Evolutionary conservation across 2,113 vertebrate genomes (phyloP).

Genomic region (Gymnobelideus leadbeateri): DNA sequence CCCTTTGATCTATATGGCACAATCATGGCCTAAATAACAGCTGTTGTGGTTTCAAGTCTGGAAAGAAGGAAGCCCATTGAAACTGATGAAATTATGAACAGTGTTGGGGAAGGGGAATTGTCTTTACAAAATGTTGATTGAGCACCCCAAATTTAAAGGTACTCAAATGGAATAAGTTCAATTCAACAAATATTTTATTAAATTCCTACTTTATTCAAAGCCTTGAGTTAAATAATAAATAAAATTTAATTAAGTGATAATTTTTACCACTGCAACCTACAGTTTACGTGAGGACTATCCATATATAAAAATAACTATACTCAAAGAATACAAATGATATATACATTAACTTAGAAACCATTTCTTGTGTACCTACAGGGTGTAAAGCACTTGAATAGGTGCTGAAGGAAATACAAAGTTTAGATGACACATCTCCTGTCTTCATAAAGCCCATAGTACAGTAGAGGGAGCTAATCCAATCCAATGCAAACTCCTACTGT

Average conservation of each 20-base stretch:
- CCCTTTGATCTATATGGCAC: background rate
- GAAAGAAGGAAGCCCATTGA: background rate
- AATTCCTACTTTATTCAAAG: background rate
- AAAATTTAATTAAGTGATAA: background rate
- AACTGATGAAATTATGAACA: background rate
- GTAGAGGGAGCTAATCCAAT: no score
- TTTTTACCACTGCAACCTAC: background rate
- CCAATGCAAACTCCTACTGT: no score
- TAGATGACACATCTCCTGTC: no score
- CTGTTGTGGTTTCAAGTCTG: background rate
- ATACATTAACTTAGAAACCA: no score
- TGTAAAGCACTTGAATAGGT: no score
- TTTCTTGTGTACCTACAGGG: no score
- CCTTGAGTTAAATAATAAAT: background rate
- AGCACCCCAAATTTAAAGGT: background rate
- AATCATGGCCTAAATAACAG: background rate
- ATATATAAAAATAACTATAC: no score
- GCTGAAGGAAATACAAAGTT: no score
- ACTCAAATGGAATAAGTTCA: background rate
- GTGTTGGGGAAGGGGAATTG: background rate
- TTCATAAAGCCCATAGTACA: no score
- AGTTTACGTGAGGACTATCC: no score
- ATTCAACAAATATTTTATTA: no score
- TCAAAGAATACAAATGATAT: no score
- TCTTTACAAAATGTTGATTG: background rate